Conservation (phyloP, 2,888 invertebrate genomes). For the Idaea aversata region DNA sequence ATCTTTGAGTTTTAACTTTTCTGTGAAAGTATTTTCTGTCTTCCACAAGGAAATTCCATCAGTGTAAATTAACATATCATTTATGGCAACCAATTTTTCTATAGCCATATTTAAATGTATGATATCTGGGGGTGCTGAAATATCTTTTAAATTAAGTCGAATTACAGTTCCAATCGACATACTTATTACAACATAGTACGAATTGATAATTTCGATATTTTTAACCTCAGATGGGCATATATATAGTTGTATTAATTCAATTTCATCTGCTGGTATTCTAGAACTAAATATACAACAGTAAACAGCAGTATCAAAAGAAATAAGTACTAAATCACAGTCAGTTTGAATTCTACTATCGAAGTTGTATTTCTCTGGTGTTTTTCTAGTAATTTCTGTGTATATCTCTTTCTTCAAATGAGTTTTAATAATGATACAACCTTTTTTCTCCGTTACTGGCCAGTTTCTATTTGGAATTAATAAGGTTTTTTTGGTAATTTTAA, state of each 20-base stretch:
- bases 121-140: conserved; percentile 29
- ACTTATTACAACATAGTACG: background rate
- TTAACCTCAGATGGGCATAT: conserved; percentile 56
- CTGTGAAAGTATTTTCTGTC: conserved; percentile 42
- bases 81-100: conserved; percentile 40
- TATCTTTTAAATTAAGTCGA: conserved; percentile 29
- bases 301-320: conserved; percentile 50
- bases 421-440: background rate
- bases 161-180: background rate
- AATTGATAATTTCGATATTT: conserved; percentile 41
- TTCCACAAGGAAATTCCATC: conserved; percentile 64
- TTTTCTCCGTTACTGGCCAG: conserved; percentile 22
- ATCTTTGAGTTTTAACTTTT: conserved; percentile 44
- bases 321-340: conserved; percentile 34
- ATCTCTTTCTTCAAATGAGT: background rate
- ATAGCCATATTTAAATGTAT: conserved; percentile 59
- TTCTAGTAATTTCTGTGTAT: background rate
- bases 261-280: conserved; percentile 32
- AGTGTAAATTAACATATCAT: conserved; percentile 52
- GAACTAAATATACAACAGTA: conserved; percentile 45
- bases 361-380: background rate
- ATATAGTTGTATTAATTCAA: conserved; percentile 44
- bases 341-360: conserved; percentile 11
- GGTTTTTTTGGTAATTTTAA: conserved; percentile 37
- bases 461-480: conserved; percentile 26